A percentile compares a stretch with the other conserved stretches of the same genome.
phyloP scores from a whole-genome alignment of 2,113 vertebrate species.

The Chinchilla lanigera region DNA sequence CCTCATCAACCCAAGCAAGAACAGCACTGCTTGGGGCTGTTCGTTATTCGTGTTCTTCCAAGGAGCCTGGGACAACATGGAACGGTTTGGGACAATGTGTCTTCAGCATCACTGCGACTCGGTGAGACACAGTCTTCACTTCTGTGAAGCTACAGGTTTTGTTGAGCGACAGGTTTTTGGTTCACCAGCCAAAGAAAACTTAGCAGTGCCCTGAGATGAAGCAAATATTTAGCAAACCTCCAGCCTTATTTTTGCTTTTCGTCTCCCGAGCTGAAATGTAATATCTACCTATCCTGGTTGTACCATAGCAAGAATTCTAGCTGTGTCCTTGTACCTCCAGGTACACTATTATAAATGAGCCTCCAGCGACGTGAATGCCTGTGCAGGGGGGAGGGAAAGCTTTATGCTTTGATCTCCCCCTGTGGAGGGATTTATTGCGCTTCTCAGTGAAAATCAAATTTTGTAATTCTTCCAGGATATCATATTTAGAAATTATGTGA shows the following conservation, averaged over 20 bases:
- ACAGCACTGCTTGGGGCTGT: neutral
- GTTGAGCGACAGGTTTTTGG: neutral
- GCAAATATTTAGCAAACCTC: slow-evolving; percentile 48
- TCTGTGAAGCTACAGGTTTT: neutral
- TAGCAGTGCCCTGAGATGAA: neutral
- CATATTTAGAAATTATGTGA: slow-evolving; percentile 2
- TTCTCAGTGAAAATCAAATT: slow-evolving; percentile 44
- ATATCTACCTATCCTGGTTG: neutral
- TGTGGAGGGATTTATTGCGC: neutral
- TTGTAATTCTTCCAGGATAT: slow-evolving; percentile 3
- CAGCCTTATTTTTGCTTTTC: neutral
- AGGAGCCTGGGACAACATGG: neutral
- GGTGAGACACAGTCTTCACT: neutral
- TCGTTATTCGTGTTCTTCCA: neutral
- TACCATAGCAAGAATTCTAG: neutral
- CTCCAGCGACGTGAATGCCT: neutral
- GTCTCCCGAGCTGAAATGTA: slow-evolving; percentile 9
- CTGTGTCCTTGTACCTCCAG: neutral
- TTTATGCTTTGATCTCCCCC: neutral
- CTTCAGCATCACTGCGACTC: neutral
- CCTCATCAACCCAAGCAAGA: neutral
- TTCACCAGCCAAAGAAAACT: slow-evolving; percentile 24
- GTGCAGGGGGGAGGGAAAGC: too few relatives aligned
- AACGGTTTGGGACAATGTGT: neutral
- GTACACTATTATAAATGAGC: neutral